These are phyloP conservation scores for Caerostris extrusa DNA, from an alignment of 1,140 invertebrate species.

Conservation along the genomic window DNA sequence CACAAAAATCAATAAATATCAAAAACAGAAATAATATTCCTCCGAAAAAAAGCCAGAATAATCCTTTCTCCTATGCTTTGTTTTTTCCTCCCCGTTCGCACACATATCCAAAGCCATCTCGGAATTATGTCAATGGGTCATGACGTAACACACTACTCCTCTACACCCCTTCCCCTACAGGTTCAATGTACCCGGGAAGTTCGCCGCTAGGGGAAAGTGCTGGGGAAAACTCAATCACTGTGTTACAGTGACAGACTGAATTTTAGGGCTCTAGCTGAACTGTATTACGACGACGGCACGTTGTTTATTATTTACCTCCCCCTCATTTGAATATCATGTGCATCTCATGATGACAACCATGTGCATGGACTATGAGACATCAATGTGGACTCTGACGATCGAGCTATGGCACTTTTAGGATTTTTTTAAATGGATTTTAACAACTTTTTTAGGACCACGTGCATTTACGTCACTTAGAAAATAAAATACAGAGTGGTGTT, in stretches of 20 bases:
- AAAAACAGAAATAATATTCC: no score
- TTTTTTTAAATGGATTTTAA: constrained; percentile 55
- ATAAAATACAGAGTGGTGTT: background rate
- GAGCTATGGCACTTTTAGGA: constrained; percentile 39
- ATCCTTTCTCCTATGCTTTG: constrained; percentile 47
- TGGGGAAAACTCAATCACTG: constrained; percentile 18
- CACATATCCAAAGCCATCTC: background rate
- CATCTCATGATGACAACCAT: background rate
- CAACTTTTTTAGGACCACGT: constrained; percentile 12
- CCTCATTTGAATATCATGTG: constrained; percentile 54
- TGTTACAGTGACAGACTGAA: constrained; percentile 65
- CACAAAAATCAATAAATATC: no score
- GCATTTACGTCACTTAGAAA: background rate
- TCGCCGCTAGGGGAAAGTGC: constrained; percentile 2
- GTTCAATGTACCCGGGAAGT: constrained; percentile 69
- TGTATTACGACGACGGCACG: background rate
- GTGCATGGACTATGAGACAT: background rate
- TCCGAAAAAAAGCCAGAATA: constrained; percentile 2
- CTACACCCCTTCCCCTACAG: background rate
- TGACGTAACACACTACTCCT: constrained; percentile 60
- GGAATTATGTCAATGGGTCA: constrained; percentile 76
- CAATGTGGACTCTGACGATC: background rate
- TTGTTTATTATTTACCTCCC: background rate
- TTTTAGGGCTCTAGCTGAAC: background rate
- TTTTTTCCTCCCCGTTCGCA: constrained; percentile 3